Base-by-base conservation (phyloP, 2,113 vertebrate genomes). In the Scortum barcoo region DNA sequence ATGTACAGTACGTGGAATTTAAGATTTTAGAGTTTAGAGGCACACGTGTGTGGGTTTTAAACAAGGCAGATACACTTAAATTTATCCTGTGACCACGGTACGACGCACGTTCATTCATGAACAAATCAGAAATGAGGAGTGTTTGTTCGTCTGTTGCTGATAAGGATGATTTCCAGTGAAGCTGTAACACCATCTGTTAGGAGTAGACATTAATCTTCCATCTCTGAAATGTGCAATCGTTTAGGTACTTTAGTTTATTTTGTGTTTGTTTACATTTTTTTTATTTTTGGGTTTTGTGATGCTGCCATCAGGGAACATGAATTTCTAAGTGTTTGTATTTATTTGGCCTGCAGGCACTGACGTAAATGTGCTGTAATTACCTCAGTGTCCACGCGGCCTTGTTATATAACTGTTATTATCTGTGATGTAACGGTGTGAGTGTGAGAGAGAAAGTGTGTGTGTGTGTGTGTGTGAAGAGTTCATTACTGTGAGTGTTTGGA, bases 271-370 rank as follows among this genome's bases (percentile, higher is more conserved):
- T 81, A 77, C 68, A 61, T 44, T 57, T 73, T 53, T 53, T 22
- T n/a, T n/a, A n/a, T n/a, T n/a, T n/a, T n/a, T n/a, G n/a, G 9
- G 20, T 67, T 74, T 79, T 73, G 40, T 69, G 50, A 78, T 54
- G 56, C 66, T 65, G 53, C 66, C 82, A 40, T 83, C 85, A 86
- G 86, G 77, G 72, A 91, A 70, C 78, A 2, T 73, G 48, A 36
- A 66, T 73, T 84, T 91, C 0, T 48, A 12, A 67, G 60, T 86
- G 75, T 82, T 79, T 78, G 53, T 92, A 89, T 92, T 94, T 92
- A 92, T 92, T 85, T 71, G 68, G 70, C 75, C 38, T 1, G 61
- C 17, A n/a, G 69, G 72, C 78, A 16, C 86, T 78, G 74, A 75
- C 65, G 85, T 57, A 67, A 88, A 82, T 9, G 53, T 0, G 3